phyloP scores from a whole-genome alignment of 2,113 vertebrate genomes.

The Sciurus niger region DNA sequence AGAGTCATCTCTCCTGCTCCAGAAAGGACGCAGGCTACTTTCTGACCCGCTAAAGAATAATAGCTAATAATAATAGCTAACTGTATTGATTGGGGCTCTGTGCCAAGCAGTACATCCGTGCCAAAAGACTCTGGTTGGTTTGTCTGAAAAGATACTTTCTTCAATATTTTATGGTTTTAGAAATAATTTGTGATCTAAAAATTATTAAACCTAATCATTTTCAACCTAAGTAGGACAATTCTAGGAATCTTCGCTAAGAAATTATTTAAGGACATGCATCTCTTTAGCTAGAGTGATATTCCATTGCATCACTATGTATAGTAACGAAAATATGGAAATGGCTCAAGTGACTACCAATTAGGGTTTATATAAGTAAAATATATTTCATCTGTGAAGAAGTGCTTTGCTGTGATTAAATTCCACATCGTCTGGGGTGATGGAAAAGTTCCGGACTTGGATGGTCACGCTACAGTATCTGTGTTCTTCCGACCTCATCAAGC shows the following conservation, averaged over 20 bases:
- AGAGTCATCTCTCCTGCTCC: not conserved
- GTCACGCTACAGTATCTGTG: not conserved
- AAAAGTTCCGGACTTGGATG: not conserved
- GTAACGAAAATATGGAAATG: conserved; percentile 33
- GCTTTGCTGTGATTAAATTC: not conserved
- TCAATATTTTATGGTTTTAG: conserved; percentile 48
- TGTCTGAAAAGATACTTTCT: conserved; percentile 10
- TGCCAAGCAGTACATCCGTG: not conserved
- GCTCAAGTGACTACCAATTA: not conserved
- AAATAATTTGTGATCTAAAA: conserved; percentile 57
- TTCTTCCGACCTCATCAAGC: not conserved
- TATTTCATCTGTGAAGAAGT: not conserved
- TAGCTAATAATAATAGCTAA: not conserved
- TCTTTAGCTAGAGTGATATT: conserved; percentile 34
- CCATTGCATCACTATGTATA: conserved; percentile 31
- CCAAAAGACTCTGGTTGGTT: conserved; percentile 14
- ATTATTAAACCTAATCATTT: not conserved
- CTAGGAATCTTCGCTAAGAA: conserved; percentile 21
- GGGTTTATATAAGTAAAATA: conserved; percentile 41
- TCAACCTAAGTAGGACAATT: conserved; percentile 44
- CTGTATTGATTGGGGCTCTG: not conserved
- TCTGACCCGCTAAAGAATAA: conserved; percentile 39
- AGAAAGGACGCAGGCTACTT: not conserved
- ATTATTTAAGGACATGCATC: conserved; percentile 43
- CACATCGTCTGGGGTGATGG: not conserved